phyloP scores from a whole-genome alignment of 2,888 invertebrate genomes.

The Flexamia atlantica region DNA sequence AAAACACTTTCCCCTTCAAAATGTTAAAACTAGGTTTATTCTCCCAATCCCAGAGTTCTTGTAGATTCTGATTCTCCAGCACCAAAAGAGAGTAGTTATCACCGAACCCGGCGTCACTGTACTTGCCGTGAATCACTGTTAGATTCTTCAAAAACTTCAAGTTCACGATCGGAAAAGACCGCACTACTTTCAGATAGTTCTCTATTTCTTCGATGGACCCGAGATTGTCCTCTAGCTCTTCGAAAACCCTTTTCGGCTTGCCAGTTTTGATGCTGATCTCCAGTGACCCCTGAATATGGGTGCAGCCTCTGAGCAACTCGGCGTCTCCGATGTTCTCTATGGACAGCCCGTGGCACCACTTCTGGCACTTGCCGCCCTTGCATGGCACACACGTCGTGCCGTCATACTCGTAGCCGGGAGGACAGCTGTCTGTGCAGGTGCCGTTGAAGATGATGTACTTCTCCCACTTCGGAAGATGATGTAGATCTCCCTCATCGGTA shows the following conservation, averaged over 20 bases:
- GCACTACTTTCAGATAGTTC: constrained; percentile 82
- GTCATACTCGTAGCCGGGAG: constrained; percentile 76
- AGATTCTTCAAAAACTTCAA: constrained; percentile 87
- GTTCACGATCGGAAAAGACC: constrained; percentile 79
- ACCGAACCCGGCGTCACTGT: constrained; percentile 68
- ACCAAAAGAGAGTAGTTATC: constrained; percentile 77
- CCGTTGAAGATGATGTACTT: constrained; percentile 77
- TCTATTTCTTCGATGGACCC: constrained; percentile 85
- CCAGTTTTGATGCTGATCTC: constrained; percentile 81
- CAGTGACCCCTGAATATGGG: constrained; percentile 86
- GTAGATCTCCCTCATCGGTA: constrained; percentile 57
- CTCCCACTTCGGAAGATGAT: constrained; percentile 36
- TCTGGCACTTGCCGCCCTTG: constrained; percentile 73
- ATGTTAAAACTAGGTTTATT: constrained; percentile 76
- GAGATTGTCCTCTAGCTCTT: constrained; percentile 82
- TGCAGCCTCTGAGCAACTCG: constrained; percentile 85
- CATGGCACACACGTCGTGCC: constrained; percentile 70
- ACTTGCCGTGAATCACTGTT: constrained; percentile 81
- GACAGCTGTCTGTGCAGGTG: constrained; percentile 77
- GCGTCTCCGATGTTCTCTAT: constrained; percentile 83
- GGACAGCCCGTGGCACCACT: constrained; percentile 78
- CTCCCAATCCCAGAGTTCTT: constrained; percentile 75
- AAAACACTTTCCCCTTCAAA: constrained; percentile 82
- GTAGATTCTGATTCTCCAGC: constrained; percentile 77
- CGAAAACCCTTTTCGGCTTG: constrained; percentile 74